A percentile compares a stretch with the other conserved stretches of the same genome.
phyloP scores from a whole-genome alignment of 2,113 vertebrate genomes.

The zebrafish (Danio rerio) region DNA sequence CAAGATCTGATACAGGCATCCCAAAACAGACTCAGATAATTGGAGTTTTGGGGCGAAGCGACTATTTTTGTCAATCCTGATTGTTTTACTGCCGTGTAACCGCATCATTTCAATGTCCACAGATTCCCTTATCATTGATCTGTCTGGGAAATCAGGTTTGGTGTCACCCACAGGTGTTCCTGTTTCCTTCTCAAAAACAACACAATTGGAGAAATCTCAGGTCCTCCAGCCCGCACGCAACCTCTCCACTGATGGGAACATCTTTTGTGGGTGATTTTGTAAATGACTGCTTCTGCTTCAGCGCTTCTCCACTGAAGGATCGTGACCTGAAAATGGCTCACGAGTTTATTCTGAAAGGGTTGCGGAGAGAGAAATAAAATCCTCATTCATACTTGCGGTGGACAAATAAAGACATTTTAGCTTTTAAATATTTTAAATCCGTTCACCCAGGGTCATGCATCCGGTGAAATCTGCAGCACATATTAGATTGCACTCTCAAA shows the following conservation, averaged over 20 bases:
- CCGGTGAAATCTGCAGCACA: background rate
- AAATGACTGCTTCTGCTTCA: background rate
- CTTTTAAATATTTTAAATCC: background rate
- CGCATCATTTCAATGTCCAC: background rate
- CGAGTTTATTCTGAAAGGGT: background rate
- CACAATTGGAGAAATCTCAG: background rate
- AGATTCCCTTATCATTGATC: conserved; percentile 13
- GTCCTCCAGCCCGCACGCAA: background rate
- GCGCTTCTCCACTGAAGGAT: background rate
- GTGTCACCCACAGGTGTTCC: conserved; percentile 4
- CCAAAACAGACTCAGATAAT: conserved; percentile 12
- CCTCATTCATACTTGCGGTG: background rate
- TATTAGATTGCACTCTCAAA: background rate
- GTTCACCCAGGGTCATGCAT: background rate
- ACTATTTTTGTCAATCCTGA: conserved; percentile 7
- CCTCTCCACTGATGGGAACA: background rate
- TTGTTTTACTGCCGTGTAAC: background rate
- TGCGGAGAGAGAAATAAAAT: background rate
- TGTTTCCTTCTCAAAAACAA: background rate
- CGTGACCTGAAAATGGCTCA: background rate
- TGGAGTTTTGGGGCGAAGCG: background rate
- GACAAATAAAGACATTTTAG: background rate
- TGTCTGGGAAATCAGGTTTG: conserved; percentile 36
- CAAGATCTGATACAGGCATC: background rate
- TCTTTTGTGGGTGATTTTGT: background rate